Conservation (phyloP, 2,888 invertebrate genomes). For the Augiades crinisus region DNA sequence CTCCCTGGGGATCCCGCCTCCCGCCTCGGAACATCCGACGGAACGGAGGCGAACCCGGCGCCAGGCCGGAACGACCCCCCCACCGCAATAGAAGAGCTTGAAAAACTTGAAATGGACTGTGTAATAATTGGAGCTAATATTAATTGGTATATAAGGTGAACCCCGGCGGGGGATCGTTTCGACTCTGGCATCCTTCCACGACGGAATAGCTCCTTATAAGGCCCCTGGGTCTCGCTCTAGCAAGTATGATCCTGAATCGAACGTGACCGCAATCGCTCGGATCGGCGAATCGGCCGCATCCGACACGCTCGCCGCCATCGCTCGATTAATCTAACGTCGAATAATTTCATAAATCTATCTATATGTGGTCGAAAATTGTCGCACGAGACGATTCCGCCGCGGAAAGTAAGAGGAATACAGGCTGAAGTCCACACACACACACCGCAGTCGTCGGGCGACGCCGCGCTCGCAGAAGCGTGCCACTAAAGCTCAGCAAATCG, state of each 20-base stretch:
- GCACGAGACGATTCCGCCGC: constrained; percentile 24
- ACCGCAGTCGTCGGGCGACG: constrained; percentile 30
- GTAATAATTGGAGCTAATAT: constrained; percentile 18
- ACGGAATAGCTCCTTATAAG: constrained; percentile 18
- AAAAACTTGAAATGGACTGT: constrained; percentile 17
- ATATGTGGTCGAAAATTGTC: constrained; percentile 14
- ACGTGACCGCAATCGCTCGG: constrained; percentile 1
- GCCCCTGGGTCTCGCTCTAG: constrained; percentile 19
- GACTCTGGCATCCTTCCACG: constrained; percentile 5
- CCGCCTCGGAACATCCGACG: not conserved
- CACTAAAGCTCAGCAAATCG: constrained; percentile 56
- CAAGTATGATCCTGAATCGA: constrained; percentile 5
- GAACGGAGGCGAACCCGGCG: not conserved
- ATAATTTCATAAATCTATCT: constrained; percentile 19
- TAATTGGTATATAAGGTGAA: constrained; percentile 10
- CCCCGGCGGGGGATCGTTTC: constrained; percentile 1
- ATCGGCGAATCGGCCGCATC: not conserved
- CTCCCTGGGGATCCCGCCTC: constrained; percentile 11
- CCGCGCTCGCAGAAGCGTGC: constrained; percentile 42
- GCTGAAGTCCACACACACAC: constrained; percentile 19
- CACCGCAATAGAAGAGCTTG: constrained; percentile 1
- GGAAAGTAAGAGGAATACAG: constrained; percentile 28
- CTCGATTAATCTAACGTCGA: not conserved
- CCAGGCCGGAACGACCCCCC: constrained; percentile 3
- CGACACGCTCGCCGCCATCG: not conserved